These are phyloP conservation scores for Athalia rosae DNA, from an alignment of 2,888 invertebrate genomes.

Conservation along the genomic window DNA sequence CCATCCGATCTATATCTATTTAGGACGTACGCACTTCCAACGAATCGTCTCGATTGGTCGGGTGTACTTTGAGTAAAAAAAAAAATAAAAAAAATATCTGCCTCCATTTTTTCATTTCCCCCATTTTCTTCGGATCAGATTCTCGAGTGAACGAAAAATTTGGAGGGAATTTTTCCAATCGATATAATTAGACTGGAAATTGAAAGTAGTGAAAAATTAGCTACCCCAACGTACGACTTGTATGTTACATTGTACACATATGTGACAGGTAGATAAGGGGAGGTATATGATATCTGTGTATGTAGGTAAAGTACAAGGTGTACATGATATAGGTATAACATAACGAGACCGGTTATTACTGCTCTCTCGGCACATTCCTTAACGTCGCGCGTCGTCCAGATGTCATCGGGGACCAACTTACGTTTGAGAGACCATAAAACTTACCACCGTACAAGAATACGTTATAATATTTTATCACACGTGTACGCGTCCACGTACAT, in stretches of 20 bases:
- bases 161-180: too few relatives aligned
- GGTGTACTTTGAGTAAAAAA: too few relatives aligned
- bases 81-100: too few relatives aligned
- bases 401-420: constrained; percentile 65
- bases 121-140: too few relatives aligned
- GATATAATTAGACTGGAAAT: too few relatives aligned
- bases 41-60: background rate
- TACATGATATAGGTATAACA: constrained; percentile 27
- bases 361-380: constrained; percentile 64
- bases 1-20: background rate
- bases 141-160: too few relatives aligned
- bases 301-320: background rate
- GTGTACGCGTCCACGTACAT: background rate
- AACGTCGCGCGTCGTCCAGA: constrained; percentile 66
- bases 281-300: constrained; percentile 20
- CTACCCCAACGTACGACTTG: too few relatives aligned
- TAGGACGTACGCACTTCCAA: background rate
- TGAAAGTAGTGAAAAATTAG: background rate
- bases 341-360: constrained; percentile 47
- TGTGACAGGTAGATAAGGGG: background rate
- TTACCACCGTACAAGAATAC: constrained; percentile 37
- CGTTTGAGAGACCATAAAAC: constrained; percentile 37
- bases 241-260: background rate
- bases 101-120: too few relatives aligned
- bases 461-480: background rate